These are phyloP conservation scores for Lateolabrax maculatus DNA, from an alignment of 2,797 vertebrate species.

Conservation along the genomic window DNA sequence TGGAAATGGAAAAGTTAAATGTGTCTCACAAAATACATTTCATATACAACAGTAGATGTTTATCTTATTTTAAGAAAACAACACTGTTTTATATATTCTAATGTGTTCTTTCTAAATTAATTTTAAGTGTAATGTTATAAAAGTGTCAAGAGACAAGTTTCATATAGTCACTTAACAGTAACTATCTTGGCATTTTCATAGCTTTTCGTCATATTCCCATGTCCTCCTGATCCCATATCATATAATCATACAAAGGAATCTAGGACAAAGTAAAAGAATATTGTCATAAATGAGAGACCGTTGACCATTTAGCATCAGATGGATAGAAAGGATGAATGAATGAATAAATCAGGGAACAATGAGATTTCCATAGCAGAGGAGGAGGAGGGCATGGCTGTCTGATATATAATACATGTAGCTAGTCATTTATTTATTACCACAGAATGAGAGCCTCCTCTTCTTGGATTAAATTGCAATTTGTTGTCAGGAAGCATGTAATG, in stretches of 20 bases:
- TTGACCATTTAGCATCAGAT: constrained; percentile 85
- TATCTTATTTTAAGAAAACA: neutral
- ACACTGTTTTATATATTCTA: neutral
- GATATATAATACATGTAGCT: constrained; percentile 92
- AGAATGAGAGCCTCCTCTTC: constrained; percentile 91
- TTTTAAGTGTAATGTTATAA: constrained; percentile 3
- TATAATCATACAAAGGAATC: constrained; percentile 71
- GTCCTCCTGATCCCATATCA: constrained; percentile 63
- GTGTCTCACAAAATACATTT: neutral
- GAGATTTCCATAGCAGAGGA: constrained; percentile 88
- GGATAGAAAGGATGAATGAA: constrained; percentile 84
- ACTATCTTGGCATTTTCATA: constrained; percentile 20
- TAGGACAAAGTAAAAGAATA: constrained; percentile 78
- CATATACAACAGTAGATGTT: neutral
- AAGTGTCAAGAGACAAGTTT: constrained; percentile 29
- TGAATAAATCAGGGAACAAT: constrained; percentile 91
- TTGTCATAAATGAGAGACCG: constrained; percentile 82
- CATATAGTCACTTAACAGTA: constrained; percentile 7
- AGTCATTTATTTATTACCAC: constrained; percentile 92
- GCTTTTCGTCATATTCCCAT: constrained; percentile 49
- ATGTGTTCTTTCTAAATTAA: neutral
- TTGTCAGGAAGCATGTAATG: constrained; percentile 92
- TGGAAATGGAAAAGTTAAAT: neutral
- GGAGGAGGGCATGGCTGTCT: constrained; percentile 86
- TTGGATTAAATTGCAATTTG: constrained; percentile 93